Percentiles rank a stretch among this genome's conserved stretches.
phyloP scores from a whole-genome alignment of 2,113 vertebrate genomes.

The Chrysochloris asiatica region DNA sequence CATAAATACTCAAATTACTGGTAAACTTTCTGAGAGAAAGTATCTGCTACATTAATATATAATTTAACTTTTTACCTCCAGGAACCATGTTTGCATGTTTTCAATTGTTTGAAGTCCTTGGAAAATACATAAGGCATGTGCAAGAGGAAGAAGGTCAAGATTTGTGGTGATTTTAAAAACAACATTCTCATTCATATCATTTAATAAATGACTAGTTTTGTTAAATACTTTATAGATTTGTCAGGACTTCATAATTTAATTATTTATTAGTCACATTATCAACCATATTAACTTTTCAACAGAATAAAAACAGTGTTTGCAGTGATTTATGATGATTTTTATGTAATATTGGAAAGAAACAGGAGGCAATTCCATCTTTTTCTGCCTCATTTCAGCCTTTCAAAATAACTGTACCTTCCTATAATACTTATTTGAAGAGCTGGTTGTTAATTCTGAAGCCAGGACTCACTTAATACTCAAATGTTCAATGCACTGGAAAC shows the following conservation, averaged over 20 bases:
- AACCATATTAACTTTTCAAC: constrained; percentile 38
- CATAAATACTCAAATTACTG: constrained; percentile 37
- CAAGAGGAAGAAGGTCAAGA: neutral
- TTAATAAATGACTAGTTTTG: constrained; percentile 32
- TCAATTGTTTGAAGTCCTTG: constrained; percentile 50
- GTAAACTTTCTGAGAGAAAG: constrained; percentile 48
- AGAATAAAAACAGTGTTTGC: neutral
- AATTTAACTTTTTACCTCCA: constrained; percentile 49
- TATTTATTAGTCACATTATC: neutral
- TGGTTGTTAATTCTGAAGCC: neutral
- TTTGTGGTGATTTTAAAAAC: neutral
- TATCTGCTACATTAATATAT: constrained; percentile 11
- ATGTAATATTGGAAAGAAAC: neutral
- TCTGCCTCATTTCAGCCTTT: neutral
- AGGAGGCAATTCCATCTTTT: neutral
- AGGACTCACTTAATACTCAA: neutral
- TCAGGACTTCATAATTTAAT: neutral
- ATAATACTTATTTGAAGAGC: neutral
- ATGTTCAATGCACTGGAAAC: neutral
- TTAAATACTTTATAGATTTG: constrained; percentile 29
- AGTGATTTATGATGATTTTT: neutral
- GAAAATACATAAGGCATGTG: constrained; percentile 16
- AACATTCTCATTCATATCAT: constrained; percentile 48
- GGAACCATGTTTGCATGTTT: constrained; percentile 37
- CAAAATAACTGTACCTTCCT: neutral